Base-by-base conservation (phyloP, 1,140 invertebrate genomes). In the Galleria mellonella region DNA sequence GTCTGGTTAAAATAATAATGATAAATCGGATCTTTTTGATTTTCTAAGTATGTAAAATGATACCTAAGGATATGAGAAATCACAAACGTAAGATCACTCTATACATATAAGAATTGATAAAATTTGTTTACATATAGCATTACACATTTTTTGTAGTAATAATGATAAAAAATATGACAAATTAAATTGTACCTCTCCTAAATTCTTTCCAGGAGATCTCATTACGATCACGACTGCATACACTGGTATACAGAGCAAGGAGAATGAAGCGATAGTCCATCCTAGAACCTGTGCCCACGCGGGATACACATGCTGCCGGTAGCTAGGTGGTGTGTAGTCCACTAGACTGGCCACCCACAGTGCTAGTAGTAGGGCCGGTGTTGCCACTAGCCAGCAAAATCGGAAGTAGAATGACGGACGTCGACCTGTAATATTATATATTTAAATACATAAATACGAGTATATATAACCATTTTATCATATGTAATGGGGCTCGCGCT, bases 291-390 rank as follows among this genome's bases (percentile, higher is more conserved):
- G 92, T 6, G 94, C 95, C 94, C 95, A 97, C 42, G 76, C 74
- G 0, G 96, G 95, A 76, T 95, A 97, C 12, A 87, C 82, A 61
- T 96, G 96, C 12, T 89, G 85, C 6, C 91, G 91, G 68, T 96
- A 94, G 33, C 90, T 92, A 1, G 95, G 93, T 14, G 93, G 90
- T 60, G 92, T 91, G 74, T 97, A 96, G 79, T 96, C 94, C 27
- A 96, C 92, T 60, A 96, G 87, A 62, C 93, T 94, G 59, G 95
- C 94, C 17, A 97, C 90, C 94, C 94, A 96, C 10, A 97, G 90
- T 36, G 91, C 91, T 90, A 96, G 89, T 46, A 97, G 92, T 11
- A 96, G 82, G 10, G 94, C 82, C 11, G 96, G 96, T 9, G 94
- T 90, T 0, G 93, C 89, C 38, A 94, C 83, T 9, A 94, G 88